phyloP scores from a whole-genome alignment of 2,113 vertebrate species.

The Orthonyx spaldingii region DNA sequence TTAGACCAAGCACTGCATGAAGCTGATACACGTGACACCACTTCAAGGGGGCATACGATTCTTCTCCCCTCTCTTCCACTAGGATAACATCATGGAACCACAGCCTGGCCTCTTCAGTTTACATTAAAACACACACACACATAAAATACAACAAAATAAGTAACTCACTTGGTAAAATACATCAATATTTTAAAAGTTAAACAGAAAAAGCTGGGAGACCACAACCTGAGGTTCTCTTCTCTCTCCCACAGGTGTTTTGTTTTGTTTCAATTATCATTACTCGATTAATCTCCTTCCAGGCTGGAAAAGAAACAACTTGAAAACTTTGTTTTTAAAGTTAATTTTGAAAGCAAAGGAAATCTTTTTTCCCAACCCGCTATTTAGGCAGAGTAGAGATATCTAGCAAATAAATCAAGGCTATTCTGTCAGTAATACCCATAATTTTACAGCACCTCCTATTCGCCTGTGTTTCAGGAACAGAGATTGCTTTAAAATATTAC shows the following conservation, averaged over 20 bases:
- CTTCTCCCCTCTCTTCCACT: background rate
- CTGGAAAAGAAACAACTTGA: background rate
- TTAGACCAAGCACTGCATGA: background rate
- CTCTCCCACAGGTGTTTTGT: background rate
- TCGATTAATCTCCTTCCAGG: background rate
- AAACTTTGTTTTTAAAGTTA: background rate
- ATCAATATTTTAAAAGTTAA: background rate
- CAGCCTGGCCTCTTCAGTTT: background rate
- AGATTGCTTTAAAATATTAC: conserved; percentile 14
- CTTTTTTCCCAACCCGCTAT: background rate
- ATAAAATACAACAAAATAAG: background rate
- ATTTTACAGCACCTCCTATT: background rate
- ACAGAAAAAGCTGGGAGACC: background rate
- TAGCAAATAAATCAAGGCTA: background rate
- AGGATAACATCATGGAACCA: background rate
- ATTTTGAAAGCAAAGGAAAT: conserved; percentile 4
- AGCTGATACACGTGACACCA: rapidly evolving
- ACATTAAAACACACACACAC: background rate
- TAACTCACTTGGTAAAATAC: background rate
- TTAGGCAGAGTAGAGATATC: background rate
- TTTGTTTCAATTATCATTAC: background rate
- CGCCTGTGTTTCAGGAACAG: background rate
- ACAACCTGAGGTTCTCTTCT: background rate
- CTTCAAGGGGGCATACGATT: rapidly evolving
- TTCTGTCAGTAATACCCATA: background rate